Evolutionary conservation across 2,888 invertebrate genomes (phyloP), one percentile per base, ranked within the genome.

Genomic region (Protula sp.): DNA sequence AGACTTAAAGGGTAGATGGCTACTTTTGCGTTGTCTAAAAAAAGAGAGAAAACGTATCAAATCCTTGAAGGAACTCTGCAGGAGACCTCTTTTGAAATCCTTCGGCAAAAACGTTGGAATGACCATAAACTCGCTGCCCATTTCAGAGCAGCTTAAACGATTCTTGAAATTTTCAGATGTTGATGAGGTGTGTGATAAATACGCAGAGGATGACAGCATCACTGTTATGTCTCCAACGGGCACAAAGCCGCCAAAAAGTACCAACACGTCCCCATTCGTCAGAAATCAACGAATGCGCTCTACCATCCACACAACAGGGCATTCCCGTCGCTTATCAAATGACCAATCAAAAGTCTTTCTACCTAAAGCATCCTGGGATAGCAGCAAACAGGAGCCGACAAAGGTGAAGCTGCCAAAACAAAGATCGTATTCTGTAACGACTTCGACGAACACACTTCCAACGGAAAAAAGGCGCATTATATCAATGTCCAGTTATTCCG

Each of bases 31-130:
- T 31, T 55, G 52, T 28, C 30, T 64, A 9, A n/a, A 56, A 27
- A 62, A 61, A 30, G 68, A 67, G 22, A 38, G 54, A 24, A 3
- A 50, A 24, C 62, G 66, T 14, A 59, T 67, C 4, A 58, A 55
- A 29, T 52, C 67, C 22, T 53, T 75, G 19, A 56, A 68, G 30
- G 63, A 65, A 26, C 57, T 76, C n/a, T 66, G 64, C 50, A 50
- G 66, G 47, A 22, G 60, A 30, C 66, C 62, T 24, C 58, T 52
- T 5, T 47, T 62, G 2, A 28, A 51, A 4, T 31, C 53, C 9
- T 30, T 60, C 45, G 26, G 48, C 9, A 30, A 26, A 29, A 24
- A 55, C 38, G 53, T 29, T 24, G 38, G 38, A 0, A 28, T 26
- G 24, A 29, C 56, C 5, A 58, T 65, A 5, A 52, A 28, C 22